Conservation (phyloP, 2,113 vertebrate species). For the Butorides virescens region DNA sequence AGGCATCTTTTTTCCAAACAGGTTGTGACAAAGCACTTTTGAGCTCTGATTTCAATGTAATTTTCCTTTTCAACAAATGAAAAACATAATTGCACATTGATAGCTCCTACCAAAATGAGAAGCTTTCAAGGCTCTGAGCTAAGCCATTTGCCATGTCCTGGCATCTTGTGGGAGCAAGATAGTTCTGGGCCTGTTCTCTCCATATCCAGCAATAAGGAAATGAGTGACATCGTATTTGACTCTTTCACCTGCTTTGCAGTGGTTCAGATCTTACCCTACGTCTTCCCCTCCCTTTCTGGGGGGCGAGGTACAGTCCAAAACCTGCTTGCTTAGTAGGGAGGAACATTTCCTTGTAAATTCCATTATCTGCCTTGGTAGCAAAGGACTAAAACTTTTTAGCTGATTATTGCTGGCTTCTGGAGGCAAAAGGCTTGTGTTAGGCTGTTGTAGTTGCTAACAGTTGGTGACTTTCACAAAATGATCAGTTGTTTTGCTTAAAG, state of each 20-base stretch:
- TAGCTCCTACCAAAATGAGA: background rate
- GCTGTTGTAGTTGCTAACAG: background rate
- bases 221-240: background rate
- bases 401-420: background rate
- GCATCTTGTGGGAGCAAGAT: background rate
- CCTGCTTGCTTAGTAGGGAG: background rate
- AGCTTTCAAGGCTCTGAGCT: background rate
- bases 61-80: background rate
- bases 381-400: background rate
- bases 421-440: background rate
- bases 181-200: background rate
- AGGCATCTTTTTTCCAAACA: slow-evolving; percentile 40
- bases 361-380: background rate
- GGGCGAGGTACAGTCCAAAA: background rate
- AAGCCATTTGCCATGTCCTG: background rate
- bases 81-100: background rate
- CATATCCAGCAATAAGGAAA: background rate
- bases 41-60: background rate
- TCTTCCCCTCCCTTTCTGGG: background rate
- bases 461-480: background rate
- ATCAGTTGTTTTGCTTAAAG: background rate
- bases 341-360: background rate
- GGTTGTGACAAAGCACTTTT: slow-evolving; percentile 17
- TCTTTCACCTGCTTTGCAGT: background rate
- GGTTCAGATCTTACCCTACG: background rate